Evolutionary conservation across 2,113 vertebrate genomes (phyloP).

Genomic region (Thamnaconus septentrionalis): DNA sequence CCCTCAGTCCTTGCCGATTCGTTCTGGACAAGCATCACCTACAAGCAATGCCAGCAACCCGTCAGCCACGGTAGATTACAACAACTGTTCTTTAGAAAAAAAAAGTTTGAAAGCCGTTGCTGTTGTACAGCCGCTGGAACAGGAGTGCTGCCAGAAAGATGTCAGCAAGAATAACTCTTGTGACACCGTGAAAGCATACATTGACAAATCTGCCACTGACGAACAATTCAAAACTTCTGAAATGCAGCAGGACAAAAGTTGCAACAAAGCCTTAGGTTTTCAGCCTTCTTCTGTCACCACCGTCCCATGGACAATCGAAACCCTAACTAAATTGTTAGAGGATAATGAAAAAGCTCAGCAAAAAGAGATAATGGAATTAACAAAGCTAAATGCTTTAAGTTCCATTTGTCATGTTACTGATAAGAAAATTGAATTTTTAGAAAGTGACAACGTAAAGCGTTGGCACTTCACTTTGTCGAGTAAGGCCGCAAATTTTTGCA

Average conservation of each 20-base stretch:
- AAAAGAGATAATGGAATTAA: not conserved
- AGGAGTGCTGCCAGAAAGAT: slow-evolving; percentile 1
- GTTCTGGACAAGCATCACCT: not conserved
- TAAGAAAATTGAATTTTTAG: no score
- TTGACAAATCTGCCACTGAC: not conserved
- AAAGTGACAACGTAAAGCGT: not conserved
- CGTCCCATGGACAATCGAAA: slow-evolving; percentile 27
- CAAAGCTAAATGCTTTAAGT: no score
- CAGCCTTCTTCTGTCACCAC: slow-evolving; percentile 32
- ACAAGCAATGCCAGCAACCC: not conserved
- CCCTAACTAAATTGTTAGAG: slow-evolving; percentile 2
- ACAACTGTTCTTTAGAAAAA: slow-evolving; percentile 1
- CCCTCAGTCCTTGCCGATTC: accelerated
- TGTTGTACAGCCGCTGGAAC: slow-evolving; percentile 60
- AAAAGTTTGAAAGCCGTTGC: slow-evolving; percentile 44
- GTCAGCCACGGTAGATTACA: slow-evolving; percentile 3
- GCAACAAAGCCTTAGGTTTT: not conserved
- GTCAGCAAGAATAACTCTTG: not conserved
- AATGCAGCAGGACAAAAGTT: not conserved
- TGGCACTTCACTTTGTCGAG: not conserved
- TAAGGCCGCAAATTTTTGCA: not conserved
- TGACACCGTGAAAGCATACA: not conserved
- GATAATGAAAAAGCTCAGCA: not conserved
- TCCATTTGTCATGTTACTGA: no score
- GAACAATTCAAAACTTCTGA: not conserved